Conservation (phyloP, 2,797 vertebrate genomes). For the Enoplosus armatus region DNA sequence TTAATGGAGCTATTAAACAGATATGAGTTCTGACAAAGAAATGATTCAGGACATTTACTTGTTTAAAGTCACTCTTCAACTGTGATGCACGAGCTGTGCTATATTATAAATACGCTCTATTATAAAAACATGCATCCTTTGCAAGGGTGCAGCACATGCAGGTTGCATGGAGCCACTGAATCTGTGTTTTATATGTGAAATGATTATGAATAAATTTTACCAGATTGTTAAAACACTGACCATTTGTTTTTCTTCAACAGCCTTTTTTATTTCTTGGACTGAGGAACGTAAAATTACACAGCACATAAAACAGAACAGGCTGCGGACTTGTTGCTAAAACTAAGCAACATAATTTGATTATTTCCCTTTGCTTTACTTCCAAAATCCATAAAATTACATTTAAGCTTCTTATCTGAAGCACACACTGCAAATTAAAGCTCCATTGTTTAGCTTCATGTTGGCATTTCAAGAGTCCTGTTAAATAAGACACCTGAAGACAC, state of each 20-base stretch:
- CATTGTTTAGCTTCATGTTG: not conserved
- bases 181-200: conserved; percentile 20
- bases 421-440: not conserved
- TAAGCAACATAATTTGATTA: not conserved
- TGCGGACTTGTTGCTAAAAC: not conserved
- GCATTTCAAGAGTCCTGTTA: not conserved
- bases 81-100: conserved; percentile 44
- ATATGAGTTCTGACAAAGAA: conserved; percentile 8
- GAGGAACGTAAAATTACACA: not conserved
- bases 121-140: conserved; percentile 23
- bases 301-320: not conserved
- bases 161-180: conserved; percentile 1
- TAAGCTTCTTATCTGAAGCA: not conserved
- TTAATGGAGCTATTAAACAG: conserved; percentile 12
- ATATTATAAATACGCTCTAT: not conserved
- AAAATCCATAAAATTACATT: not conserved
- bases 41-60: conserved; percentile 3
- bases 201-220: conserved; percentile 26
- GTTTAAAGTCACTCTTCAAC: conserved; percentile 15
- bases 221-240: not conserved
- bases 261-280: not conserved
- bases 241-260: not conserved
- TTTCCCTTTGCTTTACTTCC: not conserved
- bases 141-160: not conserved
- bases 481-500: not conserved